These are phyloP conservation scores for Epicampocera succincta DNA, from an alignment of 2,888 invertebrate genomes.

Conservation along the genomic window DNA sequence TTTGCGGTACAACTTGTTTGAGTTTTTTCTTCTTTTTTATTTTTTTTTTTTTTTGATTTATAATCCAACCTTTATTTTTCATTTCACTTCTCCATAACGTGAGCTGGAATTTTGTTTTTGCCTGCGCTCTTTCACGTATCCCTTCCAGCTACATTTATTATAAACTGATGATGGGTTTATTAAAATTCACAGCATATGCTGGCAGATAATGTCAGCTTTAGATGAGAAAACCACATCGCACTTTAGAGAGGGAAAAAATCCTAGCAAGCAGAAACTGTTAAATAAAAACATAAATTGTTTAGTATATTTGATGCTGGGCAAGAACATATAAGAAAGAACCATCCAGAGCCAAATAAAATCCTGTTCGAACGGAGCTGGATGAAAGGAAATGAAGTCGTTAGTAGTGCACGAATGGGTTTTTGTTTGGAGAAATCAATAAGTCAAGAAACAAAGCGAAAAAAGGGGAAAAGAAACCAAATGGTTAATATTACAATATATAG, in stretches of 20 bases:
- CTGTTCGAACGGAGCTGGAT: conserved; percentile 13
- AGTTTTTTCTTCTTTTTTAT: conserved; percentile 2
- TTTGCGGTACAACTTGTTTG: conserved; percentile 61
- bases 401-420: conserved; percentile 64
- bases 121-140: background rate
- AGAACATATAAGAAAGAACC: background rate
- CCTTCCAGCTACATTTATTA: conserved; percentile 42
- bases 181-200: conserved; percentile 71
- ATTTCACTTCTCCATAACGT: background rate
- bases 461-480: background rate
- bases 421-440: conserved; percentile 56
- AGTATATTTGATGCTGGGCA: conserved; percentile 6
- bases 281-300: conserved; percentile 22
- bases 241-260: conserved; percentile 8
- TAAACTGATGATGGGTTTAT: conserved; percentile 66
- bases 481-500: too few relatives aligned
- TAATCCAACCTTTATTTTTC: background rate
- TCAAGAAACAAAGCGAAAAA: conserved; percentile 19
- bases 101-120: background rate
- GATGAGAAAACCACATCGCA: conserved; percentile 54
- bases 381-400: conserved; percentile 46
- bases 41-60: background rate
- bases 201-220: conserved; percentile 68
- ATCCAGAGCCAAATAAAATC: conserved; percentile 26
- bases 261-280: background rate